Percentiles rank a stretch among this genome's conserved stretches.
Evolutionary conservation across 1,140 invertebrate genomes (phyloP).

Genomic region (Lamellibrachia luymesi): DNA sequence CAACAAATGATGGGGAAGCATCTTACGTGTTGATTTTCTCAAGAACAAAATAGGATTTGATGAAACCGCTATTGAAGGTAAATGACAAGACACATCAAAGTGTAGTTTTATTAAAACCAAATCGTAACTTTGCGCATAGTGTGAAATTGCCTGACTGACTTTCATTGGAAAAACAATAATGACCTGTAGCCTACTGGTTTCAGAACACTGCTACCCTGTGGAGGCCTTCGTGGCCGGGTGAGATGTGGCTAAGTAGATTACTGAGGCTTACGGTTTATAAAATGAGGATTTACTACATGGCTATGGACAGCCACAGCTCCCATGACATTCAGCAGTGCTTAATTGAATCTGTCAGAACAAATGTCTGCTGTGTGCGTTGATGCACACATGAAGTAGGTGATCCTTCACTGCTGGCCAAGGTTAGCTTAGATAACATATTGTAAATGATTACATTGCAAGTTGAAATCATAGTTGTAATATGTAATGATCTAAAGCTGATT

Average conservation of each 20-base stretch:
- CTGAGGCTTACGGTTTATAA: background rate
- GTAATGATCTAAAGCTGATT: background rate
- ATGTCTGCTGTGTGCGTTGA: background rate
- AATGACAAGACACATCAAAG: too few relatives aligned
- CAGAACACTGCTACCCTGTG: background rate
- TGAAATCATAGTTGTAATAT: background rate
- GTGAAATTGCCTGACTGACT: too few relatives aligned
- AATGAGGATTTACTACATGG: background rate
- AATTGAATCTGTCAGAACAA: background rate
- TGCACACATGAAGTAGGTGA: background rate
- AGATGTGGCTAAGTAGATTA: background rate
- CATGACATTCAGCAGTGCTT: background rate
- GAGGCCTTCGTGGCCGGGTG: background rate
- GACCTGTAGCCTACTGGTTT: background rate
- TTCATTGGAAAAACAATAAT: background rate
- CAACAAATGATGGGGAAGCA: too few relatives aligned
- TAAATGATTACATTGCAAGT: constrained; percentile 1
- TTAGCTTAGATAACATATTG: background rate
- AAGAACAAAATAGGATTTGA: too few relatives aligned
- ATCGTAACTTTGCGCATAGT: too few relatives aligned
- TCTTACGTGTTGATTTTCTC: too few relatives aligned
- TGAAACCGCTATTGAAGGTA: too few relatives aligned
- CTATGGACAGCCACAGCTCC: background rate
- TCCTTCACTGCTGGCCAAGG: background rate
- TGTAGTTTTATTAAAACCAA: too few relatives aligned